Evolutionary conservation across 1,140 invertebrate genomes (phyloP), one percentile per base, ranked within the genome.

Genomic region (Drosophila serrata): DNA sequence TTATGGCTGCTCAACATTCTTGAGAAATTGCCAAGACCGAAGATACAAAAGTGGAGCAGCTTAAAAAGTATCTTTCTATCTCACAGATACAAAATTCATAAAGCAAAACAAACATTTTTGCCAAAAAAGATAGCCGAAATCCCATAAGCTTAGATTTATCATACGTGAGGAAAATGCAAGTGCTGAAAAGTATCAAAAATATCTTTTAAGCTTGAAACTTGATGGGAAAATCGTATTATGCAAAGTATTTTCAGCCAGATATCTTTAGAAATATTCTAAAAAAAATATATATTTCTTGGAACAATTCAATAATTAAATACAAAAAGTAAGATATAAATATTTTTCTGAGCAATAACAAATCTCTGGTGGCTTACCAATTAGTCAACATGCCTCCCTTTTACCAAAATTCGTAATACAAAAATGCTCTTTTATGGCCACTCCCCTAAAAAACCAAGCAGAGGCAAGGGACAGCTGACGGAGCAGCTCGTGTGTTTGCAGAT

Each of bases 401-500:
- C 49, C 51, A 37, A 56, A 69, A 67, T n/a, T 48, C 40, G n/a
- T 29, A 68, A 27, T 6, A n/a, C 46, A 31, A 58, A 24, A 65
- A 75, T 76, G 72, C 42, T 68, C 62, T 77, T 77, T 78, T 72
- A 19, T 35, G 39, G 37, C 35, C 29, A 31, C 51, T 39, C 11
- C 35, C 35, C 68, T 24, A 2, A 29, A 45, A 57, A 62, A 49
- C 62, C 58, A 42, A n/a, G 46, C 2, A 29, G 24, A 11, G 15
- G 4, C 46, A 6, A 31, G 46, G 27, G 27, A 31, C 82, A 82
- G 82, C 82, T 86, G 79, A 69, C 49, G 19, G 46, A 56, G 19
- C 49, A 56, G 31, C 84, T 88, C 75, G 76, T 88, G 76, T 88
- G 84, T 81, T 77, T 81, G 73, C 84, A 84, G 85, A 70, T 84